These are phyloP conservation scores for Chaitophorus viminalis DNA, from an alignment of 2,888 invertebrate genomes.

Conservation along the genomic window DNA sequence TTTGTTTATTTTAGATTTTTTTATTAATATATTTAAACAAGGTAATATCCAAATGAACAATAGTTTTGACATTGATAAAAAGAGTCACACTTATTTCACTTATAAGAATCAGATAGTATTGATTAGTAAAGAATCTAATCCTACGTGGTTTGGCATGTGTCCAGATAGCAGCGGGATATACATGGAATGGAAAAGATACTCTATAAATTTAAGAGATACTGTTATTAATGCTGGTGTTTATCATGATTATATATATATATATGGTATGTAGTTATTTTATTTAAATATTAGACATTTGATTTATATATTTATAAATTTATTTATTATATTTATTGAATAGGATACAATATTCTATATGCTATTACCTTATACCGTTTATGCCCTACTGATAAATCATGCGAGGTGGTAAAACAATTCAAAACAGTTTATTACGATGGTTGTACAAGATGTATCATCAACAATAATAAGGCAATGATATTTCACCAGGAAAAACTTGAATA, in stretches of 20 bases:
- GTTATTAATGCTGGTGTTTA: background rate
- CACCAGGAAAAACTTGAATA: background rate
- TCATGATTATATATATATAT: background rate
- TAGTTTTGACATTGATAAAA: background rate
- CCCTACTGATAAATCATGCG: background rate
- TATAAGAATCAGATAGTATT: background rate
- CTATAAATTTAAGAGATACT: background rate
- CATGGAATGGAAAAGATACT: background rate
- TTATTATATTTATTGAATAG: background rate
- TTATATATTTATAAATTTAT: background rate
- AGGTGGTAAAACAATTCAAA: background rate
- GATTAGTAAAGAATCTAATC: background rate
- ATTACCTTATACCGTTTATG: background rate
- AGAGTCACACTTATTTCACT: background rate
- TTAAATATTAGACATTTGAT: background rate
- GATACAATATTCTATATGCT: background rate
- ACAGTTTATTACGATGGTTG: background rate
- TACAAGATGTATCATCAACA: constrained; percentile 23
- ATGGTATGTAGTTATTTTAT: constrained; percentile 17
- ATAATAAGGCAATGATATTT: constrained; percentile 30
- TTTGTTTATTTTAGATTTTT: background rate
- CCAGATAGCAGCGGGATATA: accelerated
- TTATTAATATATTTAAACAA: background rate
- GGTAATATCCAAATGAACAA: background rate
- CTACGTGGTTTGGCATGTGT: background rate